Evolutionary conservation across 2,113 vertebrate genomes (phyloP).

Genomic region (Ictalurus punctatus): DNA sequence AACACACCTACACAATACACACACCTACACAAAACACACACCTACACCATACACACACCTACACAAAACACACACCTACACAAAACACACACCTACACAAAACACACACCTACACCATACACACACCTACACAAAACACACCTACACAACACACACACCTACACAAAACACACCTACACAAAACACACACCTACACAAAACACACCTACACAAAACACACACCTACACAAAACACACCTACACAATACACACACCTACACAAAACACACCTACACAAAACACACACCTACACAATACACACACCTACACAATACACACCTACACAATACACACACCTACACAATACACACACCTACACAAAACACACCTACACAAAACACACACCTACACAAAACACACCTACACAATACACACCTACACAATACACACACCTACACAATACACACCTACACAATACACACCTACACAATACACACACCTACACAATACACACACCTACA

Average conservation of each 20-base stretch:
- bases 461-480: background rate
- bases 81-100: background rate
- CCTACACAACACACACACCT: too few species aligned
- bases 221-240: background rate
- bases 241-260: background rate
- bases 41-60: background rate
- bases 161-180: too few species aligned
- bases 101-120: too few species aligned
- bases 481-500: background rate
- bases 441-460: background rate
- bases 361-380: background rate
- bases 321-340: background rate
- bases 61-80: background rate
- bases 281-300: background rate
- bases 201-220: too few species aligned
- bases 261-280: background rate
- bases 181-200: too few species aligned
- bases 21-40: background rate
- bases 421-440: background rate
- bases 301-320: too few species aligned
- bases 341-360: background rate
- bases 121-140: too few species aligned
- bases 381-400: background rate
- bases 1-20: background rate
- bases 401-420: too few species aligned